Evolutionary conservation across 2,797 vertebrate genomes (phyloP).

Genomic region (Melanotaenia maccullochi): DNA sequence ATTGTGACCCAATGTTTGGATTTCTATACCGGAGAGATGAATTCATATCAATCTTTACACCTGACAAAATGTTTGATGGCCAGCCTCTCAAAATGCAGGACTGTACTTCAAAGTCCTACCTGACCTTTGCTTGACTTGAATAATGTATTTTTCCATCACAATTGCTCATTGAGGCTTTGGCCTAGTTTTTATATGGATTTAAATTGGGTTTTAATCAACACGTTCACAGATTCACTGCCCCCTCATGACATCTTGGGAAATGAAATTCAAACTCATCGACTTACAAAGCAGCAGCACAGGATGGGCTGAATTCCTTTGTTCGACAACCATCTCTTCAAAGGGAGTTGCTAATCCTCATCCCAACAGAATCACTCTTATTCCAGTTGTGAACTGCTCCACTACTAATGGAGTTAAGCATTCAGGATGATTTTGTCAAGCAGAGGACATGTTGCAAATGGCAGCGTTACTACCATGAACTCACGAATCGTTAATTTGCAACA

Average conservation of each 20-base stretch:
- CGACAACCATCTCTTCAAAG: constrained; percentile 35
- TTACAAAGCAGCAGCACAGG: constrained; percentile 58
- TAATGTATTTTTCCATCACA: constrained; percentile 61
- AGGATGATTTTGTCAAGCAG: constrained; percentile 10
- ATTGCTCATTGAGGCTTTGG: constrained; percentile 40
- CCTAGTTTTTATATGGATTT: constrained; percentile 51
- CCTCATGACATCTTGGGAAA: constrained; percentile 62
- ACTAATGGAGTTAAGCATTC: constrained; percentile 12
- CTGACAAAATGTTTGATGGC: background rate
- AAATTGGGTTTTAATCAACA: constrained; percentile 72
- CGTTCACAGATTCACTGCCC: constrained; percentile 56
- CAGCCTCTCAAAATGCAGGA: constrained; percentile 7
- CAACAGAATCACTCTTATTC: constrained; percentile 21
- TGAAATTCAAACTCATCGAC: constrained; percentile 69
- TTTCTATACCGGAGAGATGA: background rate
- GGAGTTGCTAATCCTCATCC: constrained; percentile 44
- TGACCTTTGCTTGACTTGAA: constrained; percentile 39
- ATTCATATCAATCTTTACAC: constrained; percentile 19
- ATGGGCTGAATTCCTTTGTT: constrained; percentile 42
- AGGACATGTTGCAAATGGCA: constrained; percentile 11
- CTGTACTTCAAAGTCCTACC: constrained; percentile 10
- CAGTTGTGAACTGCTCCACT: constrained; percentile 12
- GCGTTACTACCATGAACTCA: background rate
- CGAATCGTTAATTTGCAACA: background rate
- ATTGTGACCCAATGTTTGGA: background rate